Conservation (phyloP, 1,140 invertebrate genomes). For the Hermetia illucens region DNA sequence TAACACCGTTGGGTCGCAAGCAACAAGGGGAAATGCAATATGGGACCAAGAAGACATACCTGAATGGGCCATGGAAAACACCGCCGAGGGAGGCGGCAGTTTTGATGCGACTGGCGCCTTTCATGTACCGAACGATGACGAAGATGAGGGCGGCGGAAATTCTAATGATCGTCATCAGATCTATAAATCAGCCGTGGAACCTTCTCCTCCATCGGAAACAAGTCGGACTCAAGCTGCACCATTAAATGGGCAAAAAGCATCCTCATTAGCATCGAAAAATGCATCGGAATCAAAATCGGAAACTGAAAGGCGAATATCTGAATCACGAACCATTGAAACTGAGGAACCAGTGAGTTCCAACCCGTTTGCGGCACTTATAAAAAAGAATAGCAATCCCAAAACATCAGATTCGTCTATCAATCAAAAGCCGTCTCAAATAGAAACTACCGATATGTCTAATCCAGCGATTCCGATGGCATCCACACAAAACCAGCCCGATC, state of each 20-base stretch:
- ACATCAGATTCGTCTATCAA: too few relatives aligned
- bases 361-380: too few relatives aligned
- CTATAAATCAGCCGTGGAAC: too few relatives aligned
- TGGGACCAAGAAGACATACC: slow-evolving; percentile 47
- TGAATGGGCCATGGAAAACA: slow-evolving; percentile 63
- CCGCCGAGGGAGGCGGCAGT: slow-evolving; percentile 62
- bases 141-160: slow-evolving; percentile 19
- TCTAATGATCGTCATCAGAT: too few relatives aligned
- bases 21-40: too few relatives aligned
- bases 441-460: slow-evolving; percentile 6
- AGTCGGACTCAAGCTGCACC: too few relatives aligned
- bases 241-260: too few relatives aligned
- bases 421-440: neutral
- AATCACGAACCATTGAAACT: neutral
- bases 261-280: neutral
- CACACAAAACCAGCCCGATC: slow-evolving; percentile 7
- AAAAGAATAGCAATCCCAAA: too few relatives aligned
- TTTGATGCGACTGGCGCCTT: slow-evolving; percentile 80
- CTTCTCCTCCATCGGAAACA: too few relatives aligned
- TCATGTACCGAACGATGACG: slow-evolving; percentile 50
- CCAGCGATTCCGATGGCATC: slow-evolving; percentile 9
- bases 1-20: too few relatives aligned
- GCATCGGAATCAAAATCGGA: neutral
- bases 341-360: too few relatives aligned
- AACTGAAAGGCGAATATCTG: neutral